These are phyloP conservation scores for Chaenogobius annularis DNA, from an alignment of 2,113 vertebrate genomes.

Conservation along the genomic window DNA sequence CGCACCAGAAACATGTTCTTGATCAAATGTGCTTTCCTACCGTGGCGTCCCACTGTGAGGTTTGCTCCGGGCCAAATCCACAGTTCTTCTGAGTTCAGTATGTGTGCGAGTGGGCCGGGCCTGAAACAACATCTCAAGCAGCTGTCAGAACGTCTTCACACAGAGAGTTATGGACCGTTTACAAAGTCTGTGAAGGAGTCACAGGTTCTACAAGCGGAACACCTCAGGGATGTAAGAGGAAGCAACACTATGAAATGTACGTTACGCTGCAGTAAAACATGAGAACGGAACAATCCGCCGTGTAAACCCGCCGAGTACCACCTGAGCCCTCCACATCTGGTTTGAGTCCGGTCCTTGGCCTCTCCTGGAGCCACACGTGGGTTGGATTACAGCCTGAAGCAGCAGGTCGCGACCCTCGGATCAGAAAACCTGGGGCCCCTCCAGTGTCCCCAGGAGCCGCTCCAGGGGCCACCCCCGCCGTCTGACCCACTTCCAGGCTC, in stretches of 20 bases:
- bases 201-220: too few species aligned
- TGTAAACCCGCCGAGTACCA: not conserved
- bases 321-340: not conserved
- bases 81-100: not conserved
- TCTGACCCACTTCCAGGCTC: not conserved
- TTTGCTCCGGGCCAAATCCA: too few species aligned
- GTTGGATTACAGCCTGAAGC: not conserved
- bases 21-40: not conserved
- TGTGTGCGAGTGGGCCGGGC: not conserved
- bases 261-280: too few species aligned
- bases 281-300: too few species aligned
- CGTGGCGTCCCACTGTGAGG: not conserved
- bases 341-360: not conserved
- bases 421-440: not conserved
- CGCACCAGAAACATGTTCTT: not conserved
- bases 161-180: not conserved
- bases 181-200: too few species aligned
- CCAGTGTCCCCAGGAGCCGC: not conserved
- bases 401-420: not conserved
- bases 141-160: not conserved
- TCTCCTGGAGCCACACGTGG: not conserved
- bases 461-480: not conserved
- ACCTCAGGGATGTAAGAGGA: too few species aligned
- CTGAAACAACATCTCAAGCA: not conserved
- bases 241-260: too few species aligned